phyloP scores from a whole-genome alignment of 2,113 vertebrate species.

The Helogale parvula region DNA sequence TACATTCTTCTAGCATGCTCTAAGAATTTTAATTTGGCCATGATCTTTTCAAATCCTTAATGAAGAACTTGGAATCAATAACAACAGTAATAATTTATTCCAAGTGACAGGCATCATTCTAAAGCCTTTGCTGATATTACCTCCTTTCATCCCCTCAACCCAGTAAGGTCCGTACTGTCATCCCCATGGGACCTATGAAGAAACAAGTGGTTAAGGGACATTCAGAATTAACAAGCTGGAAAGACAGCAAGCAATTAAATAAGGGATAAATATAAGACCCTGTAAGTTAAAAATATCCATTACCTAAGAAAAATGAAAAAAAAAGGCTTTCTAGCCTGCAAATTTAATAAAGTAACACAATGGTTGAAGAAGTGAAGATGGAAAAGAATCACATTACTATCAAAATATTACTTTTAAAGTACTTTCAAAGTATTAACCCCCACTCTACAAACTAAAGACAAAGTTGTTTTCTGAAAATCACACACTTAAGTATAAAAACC shows the following conservation, averaged over 20 bases:
- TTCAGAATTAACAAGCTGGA: neutral
- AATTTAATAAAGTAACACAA: neutral
- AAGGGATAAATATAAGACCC: neutral
- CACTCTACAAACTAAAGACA: neutral
- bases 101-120: conserved; percentile 31
- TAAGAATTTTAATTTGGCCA: conserved; percentile 12
- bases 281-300: conserved; percentile 17
- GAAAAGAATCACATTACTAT: neutral
- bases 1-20: neutral
- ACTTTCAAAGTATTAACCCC: neutral
- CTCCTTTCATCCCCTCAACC: neutral
- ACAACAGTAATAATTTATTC: neutral
- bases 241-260: neutral
- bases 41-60: neutral
- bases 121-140: neutral
- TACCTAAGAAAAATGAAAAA: neutral
- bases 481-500: neutral
- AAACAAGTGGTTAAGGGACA: neutral
- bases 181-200: neutral
- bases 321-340: neutral
- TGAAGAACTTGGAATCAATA: neutral
- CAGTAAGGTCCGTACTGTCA: neutral
- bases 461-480: neutral
- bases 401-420: conserved; percentile 14
- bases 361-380: neutral